Evolutionary conservation across 2,113 vertebrate genomes (phyloP), one percentile per base, ranked within the genome.

Genomic region (Chloebia gouldiae): DNA sequence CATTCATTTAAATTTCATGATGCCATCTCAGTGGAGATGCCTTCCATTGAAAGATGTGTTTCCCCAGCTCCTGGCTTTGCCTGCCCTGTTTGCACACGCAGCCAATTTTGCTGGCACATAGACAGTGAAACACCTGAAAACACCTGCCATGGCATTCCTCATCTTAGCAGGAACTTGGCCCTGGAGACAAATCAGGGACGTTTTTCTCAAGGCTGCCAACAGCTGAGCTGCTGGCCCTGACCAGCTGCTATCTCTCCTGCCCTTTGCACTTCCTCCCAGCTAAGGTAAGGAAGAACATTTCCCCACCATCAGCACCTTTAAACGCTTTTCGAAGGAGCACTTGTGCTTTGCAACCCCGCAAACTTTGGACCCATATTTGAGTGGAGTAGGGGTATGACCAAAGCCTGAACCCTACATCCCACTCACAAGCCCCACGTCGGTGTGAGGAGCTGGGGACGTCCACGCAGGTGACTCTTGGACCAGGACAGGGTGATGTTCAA

Each of bases 111-210:
- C 56, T 44, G n/a, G 28, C 19, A 4, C 3, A 9, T 0, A 33
- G 31, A n/a, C 37, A 24, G 21, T 54, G 56, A 31, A 88, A 56
- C 70, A 22, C 17, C 24, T 22, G 3, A 25, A 33, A 25, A 33
- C 0, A 1, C 23, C 23, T n/a, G 27, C 13, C 37, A 3, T 0
- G 4, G 7, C 3, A 0, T 19, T 31, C 49, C 69, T 39, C 1
- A 2, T n/a, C 56, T 49, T 24, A 7, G n/a, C 0, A 0, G 21
- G 69, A 65, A 20, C 19, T 25, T 31, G 10, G 33, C 25, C 31
- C 49, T 22, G 35, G 33, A 15, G 17, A 30, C 42, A 37, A 65
- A 53, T 31, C 37, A 8, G 56, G 37, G 47, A 57, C 2, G 0
- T 37, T 70, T 84, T 35, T 56, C 27, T 56, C 54, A 21, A 53